These are phyloP conservation scores for Eolophus roseicapilla DNA, from an alignment of 2,113 vertebrate species.

Conservation along the genomic window DNA sequence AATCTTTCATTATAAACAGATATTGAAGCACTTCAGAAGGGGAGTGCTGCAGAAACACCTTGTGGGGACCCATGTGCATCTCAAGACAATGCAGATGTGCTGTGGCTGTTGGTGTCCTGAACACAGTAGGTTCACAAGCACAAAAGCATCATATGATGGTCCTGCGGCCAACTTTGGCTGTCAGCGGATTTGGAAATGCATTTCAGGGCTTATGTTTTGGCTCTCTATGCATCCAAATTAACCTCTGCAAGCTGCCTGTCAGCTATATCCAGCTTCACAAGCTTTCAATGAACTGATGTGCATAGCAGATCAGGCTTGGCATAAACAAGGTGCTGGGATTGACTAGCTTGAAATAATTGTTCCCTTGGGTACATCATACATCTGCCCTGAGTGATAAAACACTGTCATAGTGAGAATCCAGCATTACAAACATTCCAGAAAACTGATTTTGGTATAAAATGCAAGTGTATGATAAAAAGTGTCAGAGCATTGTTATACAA, in stretches of 20 bases:
- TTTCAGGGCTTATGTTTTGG: background rate
- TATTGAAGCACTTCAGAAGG: background rate
- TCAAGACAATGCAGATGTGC: background rate
- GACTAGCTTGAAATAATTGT: background rate
- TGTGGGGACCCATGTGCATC: fast-evolving
- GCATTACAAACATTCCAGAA: background rate
- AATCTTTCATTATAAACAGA: background rate
- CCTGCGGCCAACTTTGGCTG: background rate
- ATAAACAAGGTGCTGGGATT: background rate
- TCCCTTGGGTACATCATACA: background rate
- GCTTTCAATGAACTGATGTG: background rate
- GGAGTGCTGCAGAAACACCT: background rate
- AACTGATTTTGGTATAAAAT: background rate
- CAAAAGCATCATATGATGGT: fast-evolving
- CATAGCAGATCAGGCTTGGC: background rate
- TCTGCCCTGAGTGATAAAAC: background rate
- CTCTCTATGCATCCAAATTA: background rate
- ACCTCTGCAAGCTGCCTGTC: background rate
- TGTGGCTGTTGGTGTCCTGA: background rate
- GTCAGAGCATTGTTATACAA: fast-evolving
- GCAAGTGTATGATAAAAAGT: background rate
- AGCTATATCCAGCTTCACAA: background rate
- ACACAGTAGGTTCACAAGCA: background rate
- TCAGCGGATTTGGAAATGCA: background rate
- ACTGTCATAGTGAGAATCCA: background rate